phyloP scores from a whole-genome alignment of 2,113 vertebrate species.

The Nesogale talazaci region DNA sequence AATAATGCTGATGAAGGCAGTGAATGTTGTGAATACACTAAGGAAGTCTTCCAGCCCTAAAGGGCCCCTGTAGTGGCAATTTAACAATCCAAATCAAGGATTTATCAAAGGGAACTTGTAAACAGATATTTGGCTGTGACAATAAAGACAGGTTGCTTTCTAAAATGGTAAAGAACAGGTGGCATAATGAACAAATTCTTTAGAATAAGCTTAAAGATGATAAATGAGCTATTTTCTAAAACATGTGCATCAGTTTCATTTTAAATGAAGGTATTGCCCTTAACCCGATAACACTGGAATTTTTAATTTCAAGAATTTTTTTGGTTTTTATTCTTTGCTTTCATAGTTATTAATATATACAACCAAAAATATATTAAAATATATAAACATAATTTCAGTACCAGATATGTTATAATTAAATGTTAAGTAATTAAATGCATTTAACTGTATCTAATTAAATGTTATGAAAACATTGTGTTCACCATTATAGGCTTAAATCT shows the following conservation, averaged over 20 bases:
- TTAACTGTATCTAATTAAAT: no score
- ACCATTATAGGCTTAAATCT: no score
- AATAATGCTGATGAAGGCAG: background rate
- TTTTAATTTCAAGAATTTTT: no score
- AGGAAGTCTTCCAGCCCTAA: background rate
- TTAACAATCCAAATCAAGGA: background rate
- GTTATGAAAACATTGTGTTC: no score
- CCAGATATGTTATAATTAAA: no score
- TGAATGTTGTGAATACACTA: background rate
- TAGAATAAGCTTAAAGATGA: background rate
- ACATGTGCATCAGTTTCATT: constrained; percentile 8
- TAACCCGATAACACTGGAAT: no score
- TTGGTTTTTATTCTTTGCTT: no score
- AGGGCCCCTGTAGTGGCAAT: background rate
- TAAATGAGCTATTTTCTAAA: constrained; percentile 22
- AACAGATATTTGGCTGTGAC: background rate
- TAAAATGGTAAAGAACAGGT: constrained; percentile 22
- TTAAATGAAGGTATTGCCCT: constrained; percentile 41
- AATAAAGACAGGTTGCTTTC: constrained; percentile 17
- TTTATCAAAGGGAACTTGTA: background rate
- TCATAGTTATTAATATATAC: no score
- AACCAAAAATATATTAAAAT: no score
- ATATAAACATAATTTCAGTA: no score
- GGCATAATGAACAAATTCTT: background rate
- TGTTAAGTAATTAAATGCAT: no score